These are phyloP conservation scores for Gambusia holbrooki DNA, from an alignment of 2,113 vertebrate genomes.

Conservation along the genomic window DNA sequence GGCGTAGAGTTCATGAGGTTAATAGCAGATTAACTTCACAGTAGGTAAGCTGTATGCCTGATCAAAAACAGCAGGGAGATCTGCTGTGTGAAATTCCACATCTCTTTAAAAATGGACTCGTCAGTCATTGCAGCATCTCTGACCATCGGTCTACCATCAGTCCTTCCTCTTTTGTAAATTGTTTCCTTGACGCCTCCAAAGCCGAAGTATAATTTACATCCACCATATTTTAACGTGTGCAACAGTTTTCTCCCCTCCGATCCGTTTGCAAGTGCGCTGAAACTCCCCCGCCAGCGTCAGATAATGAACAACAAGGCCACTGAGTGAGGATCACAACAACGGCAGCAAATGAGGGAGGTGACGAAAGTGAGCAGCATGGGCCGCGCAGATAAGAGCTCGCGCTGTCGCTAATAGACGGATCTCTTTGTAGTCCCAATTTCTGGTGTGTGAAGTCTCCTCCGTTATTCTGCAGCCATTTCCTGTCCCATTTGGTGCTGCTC, in stretches of 20 bases:
- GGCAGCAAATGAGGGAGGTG: slow-evolving; percentile 18
- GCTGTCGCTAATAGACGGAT: slow-evolving; percentile 15
- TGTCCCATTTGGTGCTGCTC: slow-evolving; percentile 28
- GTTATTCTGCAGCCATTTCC: slow-evolving; percentile 34
- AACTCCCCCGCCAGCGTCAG: neutral
- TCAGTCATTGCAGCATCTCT: neutral
- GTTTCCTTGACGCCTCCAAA: slow-evolving; percentile 10
- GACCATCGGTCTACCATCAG: neutral
- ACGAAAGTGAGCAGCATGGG: neutral
- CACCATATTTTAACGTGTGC: neutral
- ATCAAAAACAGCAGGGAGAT: no score
- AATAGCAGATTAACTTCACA: no score
- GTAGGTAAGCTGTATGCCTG: no score
- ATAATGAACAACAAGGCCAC: slow-evolving; percentile 2
- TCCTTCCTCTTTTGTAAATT: no score
- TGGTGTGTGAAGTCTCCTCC: slow-evolving; percentile 12
- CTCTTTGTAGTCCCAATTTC: slow-evolving; percentile 36
- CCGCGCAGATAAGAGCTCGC: slow-evolving; percentile 16
- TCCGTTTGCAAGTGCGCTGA: neutral
- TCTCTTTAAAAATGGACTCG: no score
- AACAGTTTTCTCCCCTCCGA: neutral
- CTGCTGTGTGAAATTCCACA: no score
- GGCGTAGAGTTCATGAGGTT: no score
- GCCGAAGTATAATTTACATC: neutral
- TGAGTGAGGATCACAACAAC: neutral